Evolutionary conservation across 2,113 vertebrate genomes (phyloP).

Genomic region (Menura novaehollandiae): DNA sequence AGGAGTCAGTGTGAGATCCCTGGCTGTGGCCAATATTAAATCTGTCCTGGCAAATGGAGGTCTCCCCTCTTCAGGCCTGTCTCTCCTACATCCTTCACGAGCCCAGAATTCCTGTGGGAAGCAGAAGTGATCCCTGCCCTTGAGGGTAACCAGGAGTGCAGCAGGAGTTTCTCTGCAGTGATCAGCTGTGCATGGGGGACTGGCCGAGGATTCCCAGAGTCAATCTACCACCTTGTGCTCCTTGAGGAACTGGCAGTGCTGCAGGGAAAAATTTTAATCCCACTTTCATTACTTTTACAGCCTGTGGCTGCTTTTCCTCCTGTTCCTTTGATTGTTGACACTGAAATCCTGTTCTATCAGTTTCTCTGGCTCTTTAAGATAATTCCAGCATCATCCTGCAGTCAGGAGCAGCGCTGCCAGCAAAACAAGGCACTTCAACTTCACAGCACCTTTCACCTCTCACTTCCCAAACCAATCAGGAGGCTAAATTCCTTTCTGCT

Average conservation of each 20-base stretch:
- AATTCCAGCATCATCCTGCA: slow-evolving; percentile 52
- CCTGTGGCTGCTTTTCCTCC: slow-evolving; percentile 61
- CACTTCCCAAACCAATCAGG: neutral
- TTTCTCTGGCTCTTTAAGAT: slow-evolving; percentile 47
- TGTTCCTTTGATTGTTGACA: slow-evolving; percentile 61
- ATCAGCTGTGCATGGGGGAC: neutral
- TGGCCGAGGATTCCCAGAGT: neutral
- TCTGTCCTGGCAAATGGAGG: neutral
- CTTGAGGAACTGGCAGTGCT: slow-evolving; percentile 7
- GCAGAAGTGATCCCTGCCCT: neutral
- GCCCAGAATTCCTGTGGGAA: neutral
- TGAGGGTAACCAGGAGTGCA: neutral
- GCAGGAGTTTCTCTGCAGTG: neutral
- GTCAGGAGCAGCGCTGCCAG: slow-evolving; percentile 19
- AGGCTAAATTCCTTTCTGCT: neutral
- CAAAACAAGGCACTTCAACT: neutral
- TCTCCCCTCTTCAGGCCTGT: neutral
- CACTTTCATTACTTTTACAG: slow-evolving; percentile 41
- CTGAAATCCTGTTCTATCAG: slow-evolving; percentile 41
- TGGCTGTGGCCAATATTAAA: neutral
- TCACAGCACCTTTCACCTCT: slow-evolving; percentile 3
- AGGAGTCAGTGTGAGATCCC: neutral
- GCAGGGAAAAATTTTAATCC: slow-evolving; percentile 54
- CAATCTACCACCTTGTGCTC: neutral
- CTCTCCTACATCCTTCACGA: neutral